These are phyloP conservation scores for Drosophila bifasciata DNA, from an alignment of 1,140 invertebrate species.

Conservation along the genomic window DNA sequence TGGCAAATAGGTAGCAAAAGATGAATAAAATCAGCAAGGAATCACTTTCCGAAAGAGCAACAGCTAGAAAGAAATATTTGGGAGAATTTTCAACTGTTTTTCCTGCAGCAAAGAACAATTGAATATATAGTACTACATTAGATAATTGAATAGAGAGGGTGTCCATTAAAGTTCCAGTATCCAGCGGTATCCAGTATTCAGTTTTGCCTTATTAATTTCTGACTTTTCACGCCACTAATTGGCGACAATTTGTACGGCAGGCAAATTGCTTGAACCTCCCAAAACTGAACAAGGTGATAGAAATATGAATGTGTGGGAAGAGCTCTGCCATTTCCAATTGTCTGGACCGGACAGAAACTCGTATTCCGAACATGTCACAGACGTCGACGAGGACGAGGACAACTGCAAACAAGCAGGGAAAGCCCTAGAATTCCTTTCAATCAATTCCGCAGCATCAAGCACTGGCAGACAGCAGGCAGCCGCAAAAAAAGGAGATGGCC, in stretches of 20 bases:
- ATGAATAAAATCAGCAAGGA: constrained; percentile 1
- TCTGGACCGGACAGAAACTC: no score
- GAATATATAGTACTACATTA: no score
- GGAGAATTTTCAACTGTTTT: no score
- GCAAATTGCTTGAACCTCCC: constrained; percentile 42
- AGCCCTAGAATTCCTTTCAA: constrained; percentile 29
- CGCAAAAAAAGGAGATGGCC: constrained; percentile 24
- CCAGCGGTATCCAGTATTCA: no score
- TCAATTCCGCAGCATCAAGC: constrained; percentile 5
- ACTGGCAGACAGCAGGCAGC: constrained; percentile 11
- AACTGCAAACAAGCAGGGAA: constrained; percentile 59
- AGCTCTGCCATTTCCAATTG: no score
- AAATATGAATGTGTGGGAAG: no score
- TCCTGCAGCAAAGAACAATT: background rate
- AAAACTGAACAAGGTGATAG: no score
- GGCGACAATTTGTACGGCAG: constrained; percentile 48
- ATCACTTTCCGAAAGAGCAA: no score
- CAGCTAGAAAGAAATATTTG: no score
- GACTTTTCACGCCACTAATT: constrained; percentile 58
- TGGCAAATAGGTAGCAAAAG: background rate
- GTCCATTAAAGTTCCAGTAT: constrained; percentile 32
- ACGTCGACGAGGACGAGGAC: constrained; percentile 4
- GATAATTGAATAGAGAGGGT: no score
- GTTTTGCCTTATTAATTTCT: no score
- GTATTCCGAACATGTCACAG: constrained; percentile 43